Conservation (phyloP, 2,113 vertebrate genomes). For the Vulpes ferrilata region DNA sequence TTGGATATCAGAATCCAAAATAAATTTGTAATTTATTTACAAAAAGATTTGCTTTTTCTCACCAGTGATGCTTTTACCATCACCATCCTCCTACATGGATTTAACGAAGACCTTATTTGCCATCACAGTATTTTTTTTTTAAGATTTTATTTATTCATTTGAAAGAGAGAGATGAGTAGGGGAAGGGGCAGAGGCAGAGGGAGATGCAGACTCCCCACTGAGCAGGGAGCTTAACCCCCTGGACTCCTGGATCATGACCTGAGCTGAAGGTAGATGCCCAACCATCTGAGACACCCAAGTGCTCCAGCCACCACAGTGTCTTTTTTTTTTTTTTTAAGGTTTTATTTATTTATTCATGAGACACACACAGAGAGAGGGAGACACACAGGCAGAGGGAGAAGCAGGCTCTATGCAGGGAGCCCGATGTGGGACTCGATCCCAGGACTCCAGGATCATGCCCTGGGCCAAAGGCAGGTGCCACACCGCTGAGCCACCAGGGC, state of each 20-base stretch:
- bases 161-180: neutral
- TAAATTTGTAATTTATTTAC: no score
- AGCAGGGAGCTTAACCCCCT: neutral
- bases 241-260: neutral
- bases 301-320: neutral
- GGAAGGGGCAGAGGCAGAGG: neutral
- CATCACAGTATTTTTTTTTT: neutral
- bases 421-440: no score
- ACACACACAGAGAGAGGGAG: no score
- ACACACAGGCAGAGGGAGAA: no score
- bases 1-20: no score
- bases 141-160: neutral
- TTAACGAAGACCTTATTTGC: neutral
- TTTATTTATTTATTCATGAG: no score
- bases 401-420: no score
- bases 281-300: neutral
- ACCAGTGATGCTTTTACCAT: neutral
- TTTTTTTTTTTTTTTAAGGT: no score
- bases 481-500: no score
- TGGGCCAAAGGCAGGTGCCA: no score
- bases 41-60: neutral
- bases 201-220: neutral
- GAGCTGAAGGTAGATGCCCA: neutral
- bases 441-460: no score
- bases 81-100: neutral